phyloP scores from a whole-genome alignment of 1,140 invertebrate species.

The Tribolium castaneum region DNA sequence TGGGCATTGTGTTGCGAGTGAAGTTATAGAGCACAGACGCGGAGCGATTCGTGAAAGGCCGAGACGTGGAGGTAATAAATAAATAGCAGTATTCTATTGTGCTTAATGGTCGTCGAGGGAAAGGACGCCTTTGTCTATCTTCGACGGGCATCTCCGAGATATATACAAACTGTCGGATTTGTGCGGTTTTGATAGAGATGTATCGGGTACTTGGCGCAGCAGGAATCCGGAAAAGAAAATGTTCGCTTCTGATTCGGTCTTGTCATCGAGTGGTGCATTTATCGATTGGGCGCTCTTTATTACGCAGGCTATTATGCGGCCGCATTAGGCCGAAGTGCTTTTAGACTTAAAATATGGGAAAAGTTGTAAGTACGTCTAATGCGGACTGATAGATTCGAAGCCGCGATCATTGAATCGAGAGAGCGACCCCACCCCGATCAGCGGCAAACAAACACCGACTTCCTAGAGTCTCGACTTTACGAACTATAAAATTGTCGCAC shows the following conservation, averaged over 20 bases:
- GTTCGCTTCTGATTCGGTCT: neutral
- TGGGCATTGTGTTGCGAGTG: conserved; percentile 13
- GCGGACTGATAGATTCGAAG: conserved; percentile 59
- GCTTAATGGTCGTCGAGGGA: conserved; percentile 45
- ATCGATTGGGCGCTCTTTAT: conserved; percentile 51
- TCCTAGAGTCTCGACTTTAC: conserved; percentile 50
- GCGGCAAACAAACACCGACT: conserved; percentile 39
- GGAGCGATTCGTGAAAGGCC: conserved; percentile 18
- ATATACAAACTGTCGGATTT: conserved; percentile 55
- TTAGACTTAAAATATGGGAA: conserved; percentile 60
- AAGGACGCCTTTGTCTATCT: conserved; percentile 52
- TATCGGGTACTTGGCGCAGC: conserved; percentile 49
- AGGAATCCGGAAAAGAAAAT: conserved; percentile 41
- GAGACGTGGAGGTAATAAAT: conserved; percentile 51
- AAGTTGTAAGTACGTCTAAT: conserved; percentile 61
- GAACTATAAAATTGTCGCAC: conserved; percentile 61
- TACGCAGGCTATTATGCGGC: conserved; percentile 53
- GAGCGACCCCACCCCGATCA: conserved; percentile 40
- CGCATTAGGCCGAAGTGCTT: conserved; percentile 54
- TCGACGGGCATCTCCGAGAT: conserved; percentile 48
- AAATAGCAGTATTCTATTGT: conserved; percentile 53
- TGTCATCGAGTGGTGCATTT: conserved; percentile 45
- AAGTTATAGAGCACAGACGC: neutral
- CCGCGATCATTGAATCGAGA: conserved; percentile 59
- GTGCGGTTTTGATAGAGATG: conserved; percentile 54